phyloP scores from a whole-genome alignment of 2,888 invertebrate genomes.

The Apamea epomidion region DNA sequence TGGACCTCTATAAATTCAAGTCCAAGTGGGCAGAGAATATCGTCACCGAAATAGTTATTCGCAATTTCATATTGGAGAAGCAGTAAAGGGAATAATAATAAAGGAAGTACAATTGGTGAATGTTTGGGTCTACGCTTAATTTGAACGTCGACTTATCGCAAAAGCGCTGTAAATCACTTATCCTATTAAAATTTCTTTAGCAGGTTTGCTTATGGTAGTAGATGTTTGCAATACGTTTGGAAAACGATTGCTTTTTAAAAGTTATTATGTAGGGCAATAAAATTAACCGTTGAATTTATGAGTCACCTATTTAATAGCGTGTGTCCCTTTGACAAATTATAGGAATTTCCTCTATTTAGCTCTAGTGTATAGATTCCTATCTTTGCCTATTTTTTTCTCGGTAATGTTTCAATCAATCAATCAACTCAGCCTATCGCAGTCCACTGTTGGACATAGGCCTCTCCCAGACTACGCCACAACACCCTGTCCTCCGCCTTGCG shows the following conservation, averaged over 20 bases:
- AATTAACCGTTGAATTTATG: neutral
- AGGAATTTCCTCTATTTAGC: neutral
- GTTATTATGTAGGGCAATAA: neutral
- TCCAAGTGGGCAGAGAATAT: conserved; percentile 76
- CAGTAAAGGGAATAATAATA: conserved; percentile 59
- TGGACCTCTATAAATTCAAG: conserved; percentile 78
- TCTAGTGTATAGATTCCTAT: neutral
- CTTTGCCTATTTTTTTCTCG: no score
- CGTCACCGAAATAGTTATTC: conserved; percentile 64
- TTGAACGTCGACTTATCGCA: conserved; percentile 57
- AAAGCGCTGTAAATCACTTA: conserved; percentile 47
- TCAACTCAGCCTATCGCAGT: no score
- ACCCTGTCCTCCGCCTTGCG: no score
- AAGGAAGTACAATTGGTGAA: conserved; percentile 54
- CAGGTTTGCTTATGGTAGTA: conserved; percentile 23
- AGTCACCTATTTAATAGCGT: neutral
- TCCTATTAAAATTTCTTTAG: conserved; percentile 38
- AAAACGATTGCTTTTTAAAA: neutral
- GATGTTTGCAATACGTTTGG: neutral
- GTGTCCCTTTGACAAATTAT: neutral
- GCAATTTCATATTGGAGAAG: conserved; percentile 58
- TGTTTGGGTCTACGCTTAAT: conserved; percentile 63
- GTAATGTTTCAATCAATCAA: no score
- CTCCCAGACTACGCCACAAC: no score
- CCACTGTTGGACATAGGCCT: no score